phyloP scores from a whole-genome alignment of 2,888 invertebrate species.

The Diogma glabrata region DNA sequence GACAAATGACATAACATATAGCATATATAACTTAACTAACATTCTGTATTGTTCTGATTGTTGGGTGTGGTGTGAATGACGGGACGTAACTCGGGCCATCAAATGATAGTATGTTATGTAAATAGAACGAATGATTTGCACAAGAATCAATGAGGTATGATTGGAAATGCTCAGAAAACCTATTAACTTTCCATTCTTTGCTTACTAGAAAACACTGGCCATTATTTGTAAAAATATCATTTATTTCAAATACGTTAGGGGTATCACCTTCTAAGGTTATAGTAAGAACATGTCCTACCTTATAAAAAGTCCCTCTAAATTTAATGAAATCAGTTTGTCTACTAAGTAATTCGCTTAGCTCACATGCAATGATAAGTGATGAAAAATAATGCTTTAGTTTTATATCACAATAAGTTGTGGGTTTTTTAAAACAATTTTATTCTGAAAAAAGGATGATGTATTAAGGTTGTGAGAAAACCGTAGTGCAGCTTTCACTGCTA shows the following conservation, averaged over 20 bases:
- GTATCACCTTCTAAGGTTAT: neutral
- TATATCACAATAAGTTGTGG: neutral
- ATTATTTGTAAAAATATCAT: neutral
- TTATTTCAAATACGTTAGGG: neutral
- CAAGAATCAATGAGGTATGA: neutral
- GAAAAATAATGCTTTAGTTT: neutral
- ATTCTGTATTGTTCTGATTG: no score
- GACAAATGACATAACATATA: no score
- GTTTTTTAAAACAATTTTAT: neutral
- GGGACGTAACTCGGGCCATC: no score
- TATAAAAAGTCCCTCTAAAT: neutral
- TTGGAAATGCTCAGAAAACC: neutral
- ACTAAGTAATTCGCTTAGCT: neutral
- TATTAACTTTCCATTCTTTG: neutral
- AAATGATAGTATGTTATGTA: no score
- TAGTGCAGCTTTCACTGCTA: slow-evolving; percentile 17
- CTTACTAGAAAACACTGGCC: neutral
- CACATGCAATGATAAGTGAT: neutral
- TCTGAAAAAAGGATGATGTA: neutral
- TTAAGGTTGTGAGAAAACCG: slow-evolving; percentile 2
- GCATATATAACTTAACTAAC: no score
- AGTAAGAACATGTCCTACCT: neutral
- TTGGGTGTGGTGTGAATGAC: no score
- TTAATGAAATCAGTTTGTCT: neutral
- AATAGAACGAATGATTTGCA: no score